These are phyloP conservation scores for Brachionus plicatilis DNA, from an alignment of 1,140 invertebrate genomes.

Conservation along the genomic window DNA sequence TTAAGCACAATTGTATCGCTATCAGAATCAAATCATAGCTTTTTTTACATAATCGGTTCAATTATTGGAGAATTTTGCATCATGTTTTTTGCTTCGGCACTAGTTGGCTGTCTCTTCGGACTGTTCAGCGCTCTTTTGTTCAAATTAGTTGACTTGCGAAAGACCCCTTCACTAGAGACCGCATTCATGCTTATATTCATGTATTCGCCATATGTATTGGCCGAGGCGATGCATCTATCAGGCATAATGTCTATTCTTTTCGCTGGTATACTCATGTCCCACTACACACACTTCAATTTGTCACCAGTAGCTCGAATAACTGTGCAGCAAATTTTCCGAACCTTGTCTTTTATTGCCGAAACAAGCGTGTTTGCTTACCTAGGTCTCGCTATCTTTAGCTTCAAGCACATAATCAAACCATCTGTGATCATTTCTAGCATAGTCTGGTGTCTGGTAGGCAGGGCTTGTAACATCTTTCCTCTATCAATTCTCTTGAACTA, in stretches of 20 bases:
- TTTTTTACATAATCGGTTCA: background rate
- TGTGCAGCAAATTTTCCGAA: slow-evolving; percentile 97
- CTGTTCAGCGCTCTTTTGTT: slow-evolving; percentile 71
- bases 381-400: slow-evolving; percentile 93
- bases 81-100: slow-evolving; percentile 97
- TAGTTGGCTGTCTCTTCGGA: slow-evolving; percentile 90
- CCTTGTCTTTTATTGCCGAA: slow-evolving; percentile 86
- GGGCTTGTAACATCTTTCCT: slow-evolving; percentile 94
- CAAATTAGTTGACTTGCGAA: slow-evolving; percentile 90
- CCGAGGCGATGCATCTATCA: slow-evolving; percentile 87
- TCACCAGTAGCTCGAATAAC: slow-evolving; percentile 97
- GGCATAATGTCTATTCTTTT: slow-evolving; percentile 99
- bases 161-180: slow-evolving; percentile 96
- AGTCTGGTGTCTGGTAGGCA: slow-evolving; percentile 73
- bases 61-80: slow-evolving; percentile 69
- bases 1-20: slow-evolving; percentile 15
- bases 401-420: slow-evolving; percentile 68
- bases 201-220: slow-evolving; percentile 93
- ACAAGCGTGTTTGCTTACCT: slow-evolving; percentile 99
- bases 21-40: background rate
- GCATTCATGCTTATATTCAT: slow-evolving; percentile 96
- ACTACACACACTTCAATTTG: slow-evolving; percentile 97
- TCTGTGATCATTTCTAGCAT: slow-evolving; percentile 85
- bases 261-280: slow-evolving; percentile 98
- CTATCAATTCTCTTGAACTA: slow-evolving; percentile 84